Evolutionary conservation across 2,797 vertebrate species (phyloP).

Genomic region (Lepidocolaptes lacrymiger): DNA sequence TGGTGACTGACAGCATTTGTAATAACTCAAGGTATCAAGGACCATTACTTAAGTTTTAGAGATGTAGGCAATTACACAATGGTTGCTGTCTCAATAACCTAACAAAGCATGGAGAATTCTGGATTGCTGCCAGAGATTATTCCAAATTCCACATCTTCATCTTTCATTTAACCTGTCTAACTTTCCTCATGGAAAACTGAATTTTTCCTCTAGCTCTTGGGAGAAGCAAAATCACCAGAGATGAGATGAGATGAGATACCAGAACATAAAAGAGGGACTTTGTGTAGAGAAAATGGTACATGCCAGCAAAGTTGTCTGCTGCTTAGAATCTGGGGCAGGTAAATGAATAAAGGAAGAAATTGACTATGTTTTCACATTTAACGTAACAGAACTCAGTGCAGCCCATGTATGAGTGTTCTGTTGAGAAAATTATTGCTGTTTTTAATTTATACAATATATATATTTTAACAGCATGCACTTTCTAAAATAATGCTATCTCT

Average conservation of each 20-base stretch:
- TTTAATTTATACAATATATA: background rate
- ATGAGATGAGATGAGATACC: no score
- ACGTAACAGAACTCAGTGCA: background rate
- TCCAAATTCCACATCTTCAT: background rate
- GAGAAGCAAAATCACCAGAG: background rate
- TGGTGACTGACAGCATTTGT: background rate
- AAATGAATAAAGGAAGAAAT: background rate
- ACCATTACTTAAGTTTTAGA: background rate
- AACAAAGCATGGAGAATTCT: background rate
- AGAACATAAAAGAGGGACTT: background rate
- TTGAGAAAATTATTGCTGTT: background rate
- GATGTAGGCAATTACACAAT: background rate
- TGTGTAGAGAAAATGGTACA: background rate
- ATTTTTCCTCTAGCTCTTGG: background rate
- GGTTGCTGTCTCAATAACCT: background rate
- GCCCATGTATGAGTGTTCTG: background rate
- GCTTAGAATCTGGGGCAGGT: background rate
- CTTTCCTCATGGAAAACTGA: background rate
- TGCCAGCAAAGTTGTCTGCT: background rate
- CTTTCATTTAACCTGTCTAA: background rate
- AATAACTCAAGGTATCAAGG: background rate
- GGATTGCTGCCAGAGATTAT: background rate
- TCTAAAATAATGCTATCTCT: background rate
- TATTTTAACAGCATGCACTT: background rate
- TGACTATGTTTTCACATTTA: background rate